Percentiles rank a stretch among this genome's conserved stretches.
phyloP scores from a whole-genome alignment of 2,113 vertebrate genomes.

The Ochotona princeps region DNA sequence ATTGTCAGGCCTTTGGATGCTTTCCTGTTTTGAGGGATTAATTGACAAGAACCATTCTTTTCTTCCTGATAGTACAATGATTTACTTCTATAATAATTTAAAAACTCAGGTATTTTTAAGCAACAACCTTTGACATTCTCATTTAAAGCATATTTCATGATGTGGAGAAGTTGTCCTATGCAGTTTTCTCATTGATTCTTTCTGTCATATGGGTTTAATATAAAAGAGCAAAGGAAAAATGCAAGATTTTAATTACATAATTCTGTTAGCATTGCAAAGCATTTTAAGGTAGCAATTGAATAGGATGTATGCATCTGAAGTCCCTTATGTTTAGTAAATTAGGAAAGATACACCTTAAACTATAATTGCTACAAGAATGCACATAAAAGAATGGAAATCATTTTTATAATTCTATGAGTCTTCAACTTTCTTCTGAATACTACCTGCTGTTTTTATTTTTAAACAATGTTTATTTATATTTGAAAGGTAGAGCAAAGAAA shows the following conservation, averaged over 20 bases:
- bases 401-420: conserved; percentile 28
- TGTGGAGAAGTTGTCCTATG: not conserved
- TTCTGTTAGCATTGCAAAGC: conserved; percentile 29
- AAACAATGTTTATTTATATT: no score
- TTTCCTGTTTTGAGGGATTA: not conserved
- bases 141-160: conserved; percentile 34
- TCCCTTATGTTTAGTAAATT: conserved; percentile 42
- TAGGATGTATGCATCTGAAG: not conserved
- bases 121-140: conserved; percentile 6
- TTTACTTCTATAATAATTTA: not conserved
- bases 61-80: not conserved
- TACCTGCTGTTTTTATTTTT: not conserved
- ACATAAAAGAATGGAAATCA: not conserved
- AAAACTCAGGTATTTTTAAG: conserved; percentile 8
- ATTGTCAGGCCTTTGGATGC: not conserved
- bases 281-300: conserved; percentile 51
- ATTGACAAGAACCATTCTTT: not conserved
- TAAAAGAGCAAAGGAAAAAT: conserved; percentile 41
- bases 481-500: no score
- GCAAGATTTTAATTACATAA: conserved; percentile 52
- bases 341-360: conserved; percentile 45
- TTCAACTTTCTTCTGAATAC: conserved; percentile 29
- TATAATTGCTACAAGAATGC: conserved; percentile 6
- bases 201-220: not conserved
- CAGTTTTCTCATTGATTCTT: conserved; percentile 37